Conservation (phyloP, 2,797 vertebrate genomes). For the Vultur gryphus region DNA sequence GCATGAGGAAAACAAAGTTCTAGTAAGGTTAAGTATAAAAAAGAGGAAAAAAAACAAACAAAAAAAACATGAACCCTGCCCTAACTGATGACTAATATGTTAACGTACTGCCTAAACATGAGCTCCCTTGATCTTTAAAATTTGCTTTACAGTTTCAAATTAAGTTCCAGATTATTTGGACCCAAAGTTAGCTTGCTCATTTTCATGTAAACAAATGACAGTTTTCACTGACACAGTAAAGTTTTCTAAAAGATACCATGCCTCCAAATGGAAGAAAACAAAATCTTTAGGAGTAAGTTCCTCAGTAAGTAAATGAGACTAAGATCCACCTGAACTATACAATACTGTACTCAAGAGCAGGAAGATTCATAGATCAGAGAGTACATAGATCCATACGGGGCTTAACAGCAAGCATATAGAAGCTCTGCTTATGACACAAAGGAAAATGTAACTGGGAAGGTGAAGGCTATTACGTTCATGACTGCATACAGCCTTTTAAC, state of each 20-base stretch:
- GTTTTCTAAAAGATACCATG: neutral
- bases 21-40: neutral
- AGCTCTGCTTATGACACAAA: neutral
- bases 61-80: neutral
- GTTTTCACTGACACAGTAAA: neutral
- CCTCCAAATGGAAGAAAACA: neutral
- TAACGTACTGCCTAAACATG: neutral
- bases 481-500: neutral
- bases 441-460: neutral
- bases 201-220: neutral
- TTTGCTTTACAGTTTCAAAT: neutral
- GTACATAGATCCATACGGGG: neutral
- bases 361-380: neutral
- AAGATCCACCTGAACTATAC: neutral
- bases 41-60: no score
- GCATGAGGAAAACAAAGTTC: neutral
- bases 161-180: neutral
- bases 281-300: neutral
- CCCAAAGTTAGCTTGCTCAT: neutral
- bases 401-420: neutral
- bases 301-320: neutral
- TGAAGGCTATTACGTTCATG: neutral
- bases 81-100: neutral
- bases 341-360: neutral
- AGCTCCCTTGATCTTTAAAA: neutral